Conservation (phyloP, 2,113 vertebrate species). For the Lynx canadensis region DNA sequence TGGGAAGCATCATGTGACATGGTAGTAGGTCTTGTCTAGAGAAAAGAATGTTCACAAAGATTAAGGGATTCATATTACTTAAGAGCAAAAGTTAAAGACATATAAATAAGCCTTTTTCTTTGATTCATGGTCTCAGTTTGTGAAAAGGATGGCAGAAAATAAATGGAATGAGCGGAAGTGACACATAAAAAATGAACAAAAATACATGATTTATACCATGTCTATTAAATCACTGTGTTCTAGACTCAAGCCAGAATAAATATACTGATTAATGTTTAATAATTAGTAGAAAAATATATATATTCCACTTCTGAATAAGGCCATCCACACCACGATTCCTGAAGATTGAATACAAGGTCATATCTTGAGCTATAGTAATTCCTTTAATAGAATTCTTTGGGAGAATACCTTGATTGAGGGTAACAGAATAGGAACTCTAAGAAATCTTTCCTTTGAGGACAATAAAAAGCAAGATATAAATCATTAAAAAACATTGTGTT, state of each 20-base stretch:
- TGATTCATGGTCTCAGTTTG: neutral
- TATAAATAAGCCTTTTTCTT: neutral
- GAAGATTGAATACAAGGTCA: neutral
- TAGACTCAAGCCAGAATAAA: neutral
- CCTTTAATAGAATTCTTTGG: neutral
- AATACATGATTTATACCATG: neutral
- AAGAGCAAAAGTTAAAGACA: neutral
- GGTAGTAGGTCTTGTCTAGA: neutral
- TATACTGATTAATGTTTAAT: neutral
- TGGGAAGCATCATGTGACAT: neutral
- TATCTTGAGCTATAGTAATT: neutral
- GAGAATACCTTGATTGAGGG: neutral
- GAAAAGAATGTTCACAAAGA: neutral
- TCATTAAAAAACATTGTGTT: neutral
- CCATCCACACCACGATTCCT: neutral
- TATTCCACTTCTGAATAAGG: neutral
- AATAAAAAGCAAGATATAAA: neutral
- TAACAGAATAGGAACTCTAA: neutral
- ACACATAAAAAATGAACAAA: neutral
- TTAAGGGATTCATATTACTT: neutral
- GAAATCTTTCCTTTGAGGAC: neutral
- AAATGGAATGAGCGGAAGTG: neutral
- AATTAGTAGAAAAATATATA: neutral
- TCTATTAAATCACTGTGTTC: neutral
- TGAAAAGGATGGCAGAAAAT: neutral